phyloP scores from a whole-genome alignment of 2,113 vertebrate genomes.

The Phrynocephalus versicolor region DNA sequence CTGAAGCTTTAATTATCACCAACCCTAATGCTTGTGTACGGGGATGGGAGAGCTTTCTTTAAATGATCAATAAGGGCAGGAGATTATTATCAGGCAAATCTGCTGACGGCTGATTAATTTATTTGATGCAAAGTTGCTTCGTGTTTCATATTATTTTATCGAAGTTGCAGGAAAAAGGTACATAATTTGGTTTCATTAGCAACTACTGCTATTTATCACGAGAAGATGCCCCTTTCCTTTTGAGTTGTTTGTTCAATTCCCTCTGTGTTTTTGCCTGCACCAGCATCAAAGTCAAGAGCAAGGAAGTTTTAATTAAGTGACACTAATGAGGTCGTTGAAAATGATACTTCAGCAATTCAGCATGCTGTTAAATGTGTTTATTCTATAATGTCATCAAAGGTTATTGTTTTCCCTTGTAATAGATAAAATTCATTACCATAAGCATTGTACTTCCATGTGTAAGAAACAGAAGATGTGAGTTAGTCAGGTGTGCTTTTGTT shows the following conservation, averaged over 20 bases:
- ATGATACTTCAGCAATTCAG: constrained; percentile 88
- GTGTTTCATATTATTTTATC: constrained; percentile 89
- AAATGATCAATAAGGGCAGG: constrained; percentile 87
- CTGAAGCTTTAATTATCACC: constrained; percentile 97
- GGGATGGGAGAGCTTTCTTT: constrained; percentile 70
- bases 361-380: constrained; percentile 92
- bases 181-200: constrained; percentile 91
- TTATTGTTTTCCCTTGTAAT: constrained; percentile 84
- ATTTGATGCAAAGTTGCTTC: constrained; percentile 87
- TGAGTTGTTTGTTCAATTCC: constrained; percentile 87
- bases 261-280: constrained; percentile 83
- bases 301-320: constrained; percentile 94
- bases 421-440: constrained; percentile 86
- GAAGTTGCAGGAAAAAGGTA: constrained; percentile 86
- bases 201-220: constrained; percentile 87
- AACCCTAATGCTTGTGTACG: constrained; percentile 86
- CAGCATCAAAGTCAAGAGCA: constrained; percentile 92
- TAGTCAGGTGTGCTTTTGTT: constrained; percentile 77
- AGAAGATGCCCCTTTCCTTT: constrained; percentile 71
- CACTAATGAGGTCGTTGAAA: constrained; percentile 95
- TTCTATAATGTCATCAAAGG: constrained; percentile 90
- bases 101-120: constrained; percentile 86
- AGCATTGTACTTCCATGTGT: constrained; percentile 81
- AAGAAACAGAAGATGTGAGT: constrained; percentile 72
- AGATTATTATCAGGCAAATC: constrained; percentile 86